Evolutionary conservation across 2,797 vertebrate genomes (phyloP).

Genomic region (Orientallactaga sibirica): DNA sequence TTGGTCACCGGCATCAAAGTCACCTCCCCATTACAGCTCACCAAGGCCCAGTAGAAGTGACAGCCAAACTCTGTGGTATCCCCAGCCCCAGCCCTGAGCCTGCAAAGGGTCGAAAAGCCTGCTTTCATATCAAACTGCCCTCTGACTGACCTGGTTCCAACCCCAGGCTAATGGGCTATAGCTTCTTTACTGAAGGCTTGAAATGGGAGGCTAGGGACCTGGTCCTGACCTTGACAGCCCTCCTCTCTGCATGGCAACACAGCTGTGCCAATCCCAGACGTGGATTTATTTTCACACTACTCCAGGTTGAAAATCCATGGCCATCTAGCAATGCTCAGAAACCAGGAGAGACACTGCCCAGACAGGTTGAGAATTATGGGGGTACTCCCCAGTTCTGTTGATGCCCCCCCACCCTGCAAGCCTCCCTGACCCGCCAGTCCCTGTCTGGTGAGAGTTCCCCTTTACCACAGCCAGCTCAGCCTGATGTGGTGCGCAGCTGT

Average conservation of each 20-base stretch:
- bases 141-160: not conserved
- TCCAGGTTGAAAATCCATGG: not conserved
- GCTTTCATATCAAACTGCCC: not conserved
- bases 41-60: not conserved
- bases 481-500: rapidly evolving
- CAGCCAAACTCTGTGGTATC: rapidly evolving
- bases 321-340: not conserved
- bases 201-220: no score
- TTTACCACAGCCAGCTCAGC: not conserved
- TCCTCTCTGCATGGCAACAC: not conserved
- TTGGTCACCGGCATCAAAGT: not conserved
- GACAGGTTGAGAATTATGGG: not conserved
- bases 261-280: no score
- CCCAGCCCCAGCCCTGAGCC: rapidly evolving
- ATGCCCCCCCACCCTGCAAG: no score
- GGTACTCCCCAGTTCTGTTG: not conserved
- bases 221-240: not conserved
- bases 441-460: not conserved
- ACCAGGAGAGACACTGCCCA: rapidly evolving
- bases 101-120: not conserved
- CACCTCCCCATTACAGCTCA: not conserved
- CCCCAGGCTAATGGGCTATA: not conserved
- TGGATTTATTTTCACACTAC: rapidly evolving
- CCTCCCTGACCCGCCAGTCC: rapidly evolving
- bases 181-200: no score